Evolutionary conservation across 2,888 invertebrate species (phyloP).

Genomic region (Anthrax anthrax): DNA sequence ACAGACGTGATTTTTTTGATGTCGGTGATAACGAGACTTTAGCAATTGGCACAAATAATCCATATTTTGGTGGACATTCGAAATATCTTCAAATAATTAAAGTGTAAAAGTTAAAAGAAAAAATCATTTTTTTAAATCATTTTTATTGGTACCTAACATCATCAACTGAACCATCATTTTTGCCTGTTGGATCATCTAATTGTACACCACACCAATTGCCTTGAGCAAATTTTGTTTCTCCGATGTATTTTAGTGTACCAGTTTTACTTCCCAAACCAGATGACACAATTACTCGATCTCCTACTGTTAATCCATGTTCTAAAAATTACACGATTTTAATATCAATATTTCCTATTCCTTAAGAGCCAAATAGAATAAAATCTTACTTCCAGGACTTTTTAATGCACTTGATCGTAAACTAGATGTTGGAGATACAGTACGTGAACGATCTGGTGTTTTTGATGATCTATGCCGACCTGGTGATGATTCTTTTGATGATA

Average conservation of each 20-base stretch:
- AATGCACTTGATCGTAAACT: conserved; percentile 27
- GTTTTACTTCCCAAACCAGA: conserved; percentile 78
- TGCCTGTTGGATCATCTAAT: conserved; percentile 83
- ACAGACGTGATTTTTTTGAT: conserved; percentile 48
- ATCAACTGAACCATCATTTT: conserved; percentile 90
- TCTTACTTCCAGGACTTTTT: conserved; percentile 26
- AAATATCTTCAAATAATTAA: conserved; percentile 95
- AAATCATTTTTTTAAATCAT: not conserved
- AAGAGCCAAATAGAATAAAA: not conserved
- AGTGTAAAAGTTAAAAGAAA: not conserved
- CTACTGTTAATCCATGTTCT: conserved; percentile 56
- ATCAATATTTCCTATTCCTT: no score
- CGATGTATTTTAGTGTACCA: conserved; percentile 73
- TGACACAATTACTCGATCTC: conserved; percentile 82
- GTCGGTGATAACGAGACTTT: conserved; percentile 82
- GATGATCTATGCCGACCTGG: conserved; percentile 17
- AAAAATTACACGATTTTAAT: not conserved
- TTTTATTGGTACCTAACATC: conserved; percentile 59
- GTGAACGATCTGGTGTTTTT: conserved; percentile 29
- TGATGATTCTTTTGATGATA: conserved; percentile 25
- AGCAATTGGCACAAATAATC: conserved; percentile 81
- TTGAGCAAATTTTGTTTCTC: conserved; percentile 76
- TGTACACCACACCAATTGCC: conserved; percentile 96
- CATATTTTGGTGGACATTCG: conserved; percentile 77
- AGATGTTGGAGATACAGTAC: conserved; percentile 30